Base-by-base conservation (phyloP, 2,888 invertebrate species). In the Pristionchus maxplancki region DNA sequence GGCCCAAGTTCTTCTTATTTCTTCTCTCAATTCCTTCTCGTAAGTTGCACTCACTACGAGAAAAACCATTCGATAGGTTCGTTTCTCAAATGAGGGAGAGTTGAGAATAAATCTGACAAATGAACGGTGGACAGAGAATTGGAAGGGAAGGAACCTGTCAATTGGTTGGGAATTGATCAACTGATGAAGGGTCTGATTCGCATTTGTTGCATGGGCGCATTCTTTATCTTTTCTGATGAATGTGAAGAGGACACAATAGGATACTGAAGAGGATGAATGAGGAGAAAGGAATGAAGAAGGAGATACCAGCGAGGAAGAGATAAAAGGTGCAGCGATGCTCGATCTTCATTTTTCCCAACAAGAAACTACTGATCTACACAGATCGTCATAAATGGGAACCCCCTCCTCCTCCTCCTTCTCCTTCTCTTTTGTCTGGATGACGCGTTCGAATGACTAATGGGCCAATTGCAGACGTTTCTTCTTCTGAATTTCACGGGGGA, bases 271-370 rank as follows among this genome's bases (percentile, higher is more conserved):
- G 13, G 28, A 40, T 37, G 71, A 40, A 31, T 31, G 31, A 64
- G 44, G 8, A 9, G n/a, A 24, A 17, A 58, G 15, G 53, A 20
- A 17, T 24, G 9, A 11, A 58, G 53, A 17, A 5, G 11, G 15
- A 71, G 9, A 37, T 67, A 67, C 64, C 64, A 67, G 64, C 64
- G 15, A 67, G 64, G 64, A 71, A 71, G 71, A 71, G 71, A 71
- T 71, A 71, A 20, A 71, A 71, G 17, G 71, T 71, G 71, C 71
- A 71, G 6, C 71, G 71, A 71, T 71, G 71, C 24, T 71, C 71
- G 37, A 71, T 20, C 15, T 71, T 71, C 17, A 37, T 20, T 20
- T 13, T 71, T 15, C 37, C 71, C 58, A n/a, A 58, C 58, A 28
- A 58, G 53, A 58, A 58, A 11, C 31, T 31, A 31, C 13, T 31